A percentile compares a stretch with the other conserved stretches of the same genome.
phyloP scores from a whole-genome alignment of 2,797 vertebrate species.

The Cossypha niveicapilla region DNA sequence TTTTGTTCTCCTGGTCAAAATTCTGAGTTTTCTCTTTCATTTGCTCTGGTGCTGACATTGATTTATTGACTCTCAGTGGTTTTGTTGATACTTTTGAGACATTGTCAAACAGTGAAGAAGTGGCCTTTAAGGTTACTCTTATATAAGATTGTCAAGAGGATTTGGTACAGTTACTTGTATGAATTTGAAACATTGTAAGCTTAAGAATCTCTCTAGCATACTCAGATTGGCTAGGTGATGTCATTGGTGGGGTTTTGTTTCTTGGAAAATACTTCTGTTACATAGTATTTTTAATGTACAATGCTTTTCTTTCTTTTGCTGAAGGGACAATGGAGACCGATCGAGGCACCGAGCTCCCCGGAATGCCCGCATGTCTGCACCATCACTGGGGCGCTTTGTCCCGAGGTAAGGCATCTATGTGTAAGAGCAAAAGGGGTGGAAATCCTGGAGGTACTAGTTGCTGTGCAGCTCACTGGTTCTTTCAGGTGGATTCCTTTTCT shows the following conservation, averaged over 20 bases:
- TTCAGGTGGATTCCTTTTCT: background rate
- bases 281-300: background rate
- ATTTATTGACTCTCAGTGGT: background rate
- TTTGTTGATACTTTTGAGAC: background rate
- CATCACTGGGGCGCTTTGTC: slow-evolving; percentile 93
- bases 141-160: background rate
- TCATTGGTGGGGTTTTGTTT: background rate
- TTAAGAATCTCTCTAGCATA: background rate
- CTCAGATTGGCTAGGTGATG: background rate
- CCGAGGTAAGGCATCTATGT: slow-evolving; percentile 81
- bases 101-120: background rate
- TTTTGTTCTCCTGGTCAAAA: background rate
- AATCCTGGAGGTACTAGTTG: background rate
- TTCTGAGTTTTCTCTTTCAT: background rate
- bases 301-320: background rate
- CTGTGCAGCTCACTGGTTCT: background rate
- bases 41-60: background rate
- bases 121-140: background rate
- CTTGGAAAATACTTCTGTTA: background rate
- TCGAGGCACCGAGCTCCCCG: slow-evolving; percentile 91
- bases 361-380: slow-evolving; percentile 96
- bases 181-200: background rate
- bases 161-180: background rate
- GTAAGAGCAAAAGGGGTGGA: background rate
- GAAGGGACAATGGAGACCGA: slow-evolving; percentile 91